phyloP scores from a whole-genome alignment of 30 jellyfish, hydroid and myxozoan species.

The Catostylus mosaicus region DNA sequence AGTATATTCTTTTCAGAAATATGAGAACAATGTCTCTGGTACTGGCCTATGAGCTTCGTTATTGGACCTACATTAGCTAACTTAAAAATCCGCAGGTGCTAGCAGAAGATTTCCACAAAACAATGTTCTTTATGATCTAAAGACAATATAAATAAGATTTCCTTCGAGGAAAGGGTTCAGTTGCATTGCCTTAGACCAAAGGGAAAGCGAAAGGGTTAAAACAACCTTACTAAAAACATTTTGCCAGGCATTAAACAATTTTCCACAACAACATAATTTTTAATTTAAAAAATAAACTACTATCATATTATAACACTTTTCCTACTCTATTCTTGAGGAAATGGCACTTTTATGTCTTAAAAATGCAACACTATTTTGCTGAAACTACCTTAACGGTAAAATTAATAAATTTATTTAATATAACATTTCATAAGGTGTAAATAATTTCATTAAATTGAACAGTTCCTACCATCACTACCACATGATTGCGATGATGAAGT shows the following conservation, averaged over 20 bases:
- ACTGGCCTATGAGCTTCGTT: too few species aligned
- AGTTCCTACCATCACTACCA: conserved; percentile 85
- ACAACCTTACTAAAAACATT: too few species aligned
- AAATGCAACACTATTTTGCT: conserved; percentile 3
- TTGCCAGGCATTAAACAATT: not conserved
- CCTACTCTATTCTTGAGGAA: not conserved
- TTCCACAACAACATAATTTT: conserved; percentile 1
- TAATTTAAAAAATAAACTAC: not conserved
- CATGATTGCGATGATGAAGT: conserved; percentile 86
- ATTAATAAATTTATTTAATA: not conserved
- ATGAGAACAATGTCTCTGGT: too few species aligned
- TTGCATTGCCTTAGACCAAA: too few species aligned
- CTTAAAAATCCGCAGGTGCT: too few species aligned
- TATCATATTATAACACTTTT: not conserved
- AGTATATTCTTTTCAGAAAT: too few species aligned
- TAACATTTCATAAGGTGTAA: not conserved
- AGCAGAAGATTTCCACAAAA: too few species aligned
- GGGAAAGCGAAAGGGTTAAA: too few species aligned
- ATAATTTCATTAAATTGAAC: conserved; percentile 8
- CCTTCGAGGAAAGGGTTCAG: too few species aligned
- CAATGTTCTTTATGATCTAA: too few species aligned
- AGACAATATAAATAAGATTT: too few species aligned
- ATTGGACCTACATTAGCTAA: too few species aligned
- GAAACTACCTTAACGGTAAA: not conserved
- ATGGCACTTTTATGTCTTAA: not conserved